A percentile compares a stretch with the other conserved stretches of the same genome.
Conservation (phyloP, 2,113 vertebrate genomes). For the Actenoides lindsayi region DNA sequence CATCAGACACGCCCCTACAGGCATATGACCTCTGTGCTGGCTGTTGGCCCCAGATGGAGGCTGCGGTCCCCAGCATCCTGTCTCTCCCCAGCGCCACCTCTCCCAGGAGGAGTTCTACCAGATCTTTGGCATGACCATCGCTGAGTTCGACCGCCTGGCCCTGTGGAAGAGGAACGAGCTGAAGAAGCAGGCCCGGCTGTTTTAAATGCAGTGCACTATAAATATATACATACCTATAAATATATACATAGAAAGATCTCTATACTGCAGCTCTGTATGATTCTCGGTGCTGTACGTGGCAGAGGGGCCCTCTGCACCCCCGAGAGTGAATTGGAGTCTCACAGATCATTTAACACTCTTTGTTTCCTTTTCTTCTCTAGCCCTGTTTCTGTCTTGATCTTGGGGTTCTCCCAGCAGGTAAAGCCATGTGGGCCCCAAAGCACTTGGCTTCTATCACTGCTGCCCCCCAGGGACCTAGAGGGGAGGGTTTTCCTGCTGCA, state of each 20-base stretch:
- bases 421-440: rapidly evolving
- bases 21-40: rapidly evolving
- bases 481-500: not conserved
- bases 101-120: constrained; percentile 96
- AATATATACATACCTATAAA: constrained; percentile 82
- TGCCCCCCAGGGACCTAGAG: not conserved
- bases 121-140: constrained; percentile 95
- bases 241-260: constrained; percentile 76
- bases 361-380: constrained; percentile 27
- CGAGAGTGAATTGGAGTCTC: constrained; percentile 65
- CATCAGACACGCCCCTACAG: not conserved
- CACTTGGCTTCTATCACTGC: not conserved
- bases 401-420: not conserved
- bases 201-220: constrained; percentile 81
- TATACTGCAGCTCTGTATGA: constrained; percentile 74
- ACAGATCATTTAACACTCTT: constrained; percentile 33
- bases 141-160: constrained; percentile 96
- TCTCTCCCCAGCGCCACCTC: constrained; percentile 87
- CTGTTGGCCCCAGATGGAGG: rapidly evolving
- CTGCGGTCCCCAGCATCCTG: rapidly evolving
- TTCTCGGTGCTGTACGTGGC: constrained; percentile 65
- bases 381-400: rapidly evolving
- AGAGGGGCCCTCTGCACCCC: constrained; percentile 41
- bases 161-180: constrained; percentile 98
- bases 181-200: constrained; percentile 97